A percentile compares a stretch with the other conserved stretches of the same genome.
Conservation (phyloP, 2,113 vertebrate species). For the Ochotona curzoniae region DNA sequence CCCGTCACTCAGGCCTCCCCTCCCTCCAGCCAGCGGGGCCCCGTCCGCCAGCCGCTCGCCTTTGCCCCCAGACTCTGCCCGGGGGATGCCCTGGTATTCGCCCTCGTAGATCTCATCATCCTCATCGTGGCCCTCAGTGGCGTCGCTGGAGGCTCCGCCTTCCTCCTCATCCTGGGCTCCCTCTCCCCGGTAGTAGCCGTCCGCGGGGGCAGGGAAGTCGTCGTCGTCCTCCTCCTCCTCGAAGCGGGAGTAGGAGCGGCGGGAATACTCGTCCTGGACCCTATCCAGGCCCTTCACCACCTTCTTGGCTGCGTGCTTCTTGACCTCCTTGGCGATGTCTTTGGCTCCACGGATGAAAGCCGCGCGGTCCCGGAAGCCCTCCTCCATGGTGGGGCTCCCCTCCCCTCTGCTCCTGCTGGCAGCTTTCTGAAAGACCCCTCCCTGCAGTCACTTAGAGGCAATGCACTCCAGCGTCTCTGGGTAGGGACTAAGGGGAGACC, state of each 20-base stretch:
- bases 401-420: not conserved
- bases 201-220: constrained; percentile 88
- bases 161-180: constrained; percentile 91
- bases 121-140: constrained; percentile 97
- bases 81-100: constrained; percentile 97
- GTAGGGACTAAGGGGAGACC: constrained; percentile 1
- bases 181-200: constrained; percentile 88
- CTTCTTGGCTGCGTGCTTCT: constrained; percentile 96
- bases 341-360: constrained; percentile 98
- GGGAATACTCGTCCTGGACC: constrained; percentile 95
- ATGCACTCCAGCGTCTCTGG: not conserved
- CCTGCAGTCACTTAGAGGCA: not conserved
- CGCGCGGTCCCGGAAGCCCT: constrained; percentile 93
- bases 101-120: constrained; percentile 99
- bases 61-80: constrained; percentile 91
- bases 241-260: constrained; percentile 95
- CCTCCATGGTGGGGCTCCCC: constrained; percentile 89
- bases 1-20: constrained; percentile 76
- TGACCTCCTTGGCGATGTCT: constrained; percentile 97
- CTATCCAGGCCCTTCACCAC: constrained; percentile 93
- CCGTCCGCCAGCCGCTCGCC: constrained; percentile 79
- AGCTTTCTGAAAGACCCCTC: constrained; percentile 5
- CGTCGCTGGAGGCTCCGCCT: constrained; percentile 95
- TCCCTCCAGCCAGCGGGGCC: constrained; percentile 72
- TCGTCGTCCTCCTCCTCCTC: constrained; percentile 96